Percentiles rank a stretch among this genome's conserved stretches.
These are phyloP conservation scores for Scopus umbretta DNA, from an alignment of 2,113 vertebrate genomes.

Conservation along the genomic window DNA sequence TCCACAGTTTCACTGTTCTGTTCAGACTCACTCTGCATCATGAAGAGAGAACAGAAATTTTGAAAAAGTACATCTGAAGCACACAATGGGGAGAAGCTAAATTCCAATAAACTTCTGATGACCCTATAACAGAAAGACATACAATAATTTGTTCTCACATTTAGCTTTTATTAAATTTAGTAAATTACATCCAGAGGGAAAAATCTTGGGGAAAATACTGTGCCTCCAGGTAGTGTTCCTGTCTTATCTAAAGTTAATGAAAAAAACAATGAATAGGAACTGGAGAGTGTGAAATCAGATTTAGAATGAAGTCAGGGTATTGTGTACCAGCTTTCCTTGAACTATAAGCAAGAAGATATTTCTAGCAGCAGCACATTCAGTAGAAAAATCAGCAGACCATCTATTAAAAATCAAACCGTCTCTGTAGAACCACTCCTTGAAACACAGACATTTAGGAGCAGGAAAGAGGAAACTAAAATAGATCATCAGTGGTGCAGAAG, in stretches of 20 bases:
- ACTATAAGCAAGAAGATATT: neutral
- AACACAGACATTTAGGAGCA: neutral
- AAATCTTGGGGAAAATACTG: neutral
- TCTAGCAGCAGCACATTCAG: neutral
- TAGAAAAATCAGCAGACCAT: neutral
- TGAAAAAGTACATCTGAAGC: neutral
- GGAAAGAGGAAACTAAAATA: neutral
- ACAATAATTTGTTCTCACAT: neutral
- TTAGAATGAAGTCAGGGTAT: neutral
- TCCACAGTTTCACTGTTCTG: neutral
- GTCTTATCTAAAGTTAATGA: conserved; percentile 8
- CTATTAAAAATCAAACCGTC: neutral
- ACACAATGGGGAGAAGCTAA: neutral
- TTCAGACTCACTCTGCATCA: neutral
- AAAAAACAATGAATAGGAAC: conserved; percentile 9
- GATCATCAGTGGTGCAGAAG: neutral
- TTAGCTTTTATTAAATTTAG: conserved; percentile 13
- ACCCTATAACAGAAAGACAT: neutral
- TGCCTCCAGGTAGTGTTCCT: neutral
- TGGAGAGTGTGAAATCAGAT: neutral
- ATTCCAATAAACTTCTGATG: neutral
- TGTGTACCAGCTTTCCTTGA: neutral
- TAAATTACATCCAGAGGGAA: conserved; percentile 8
- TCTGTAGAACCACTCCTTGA: neutral
- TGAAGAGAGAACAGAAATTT: neutral